A percentile compares a stretch with the other conserved stretches of the same genome.
Evolutionary conservation across 2,113 vertebrate species (phyloP).

Genomic region (Lepidothrix coronata): DNA sequence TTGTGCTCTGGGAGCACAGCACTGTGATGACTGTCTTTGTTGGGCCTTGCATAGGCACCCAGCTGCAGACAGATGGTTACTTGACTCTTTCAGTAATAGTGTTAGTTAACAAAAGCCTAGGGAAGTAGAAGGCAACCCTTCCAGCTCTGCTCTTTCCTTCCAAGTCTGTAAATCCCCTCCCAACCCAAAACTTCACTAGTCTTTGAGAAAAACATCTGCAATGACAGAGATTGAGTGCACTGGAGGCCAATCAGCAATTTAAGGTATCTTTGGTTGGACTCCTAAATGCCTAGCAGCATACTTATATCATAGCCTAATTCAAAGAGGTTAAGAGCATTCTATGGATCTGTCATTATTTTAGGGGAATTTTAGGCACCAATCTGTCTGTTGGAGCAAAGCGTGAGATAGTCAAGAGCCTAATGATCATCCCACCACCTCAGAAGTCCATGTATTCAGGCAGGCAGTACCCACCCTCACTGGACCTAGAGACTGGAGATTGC

Average conservation of each 20-base stretch:
- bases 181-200: neutral
- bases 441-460: neutral
- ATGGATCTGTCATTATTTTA: neutral
- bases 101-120: neutral
- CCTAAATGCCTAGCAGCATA: neutral
- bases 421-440: neutral
- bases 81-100: neutral
- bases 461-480: neutral
- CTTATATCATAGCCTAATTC: neutral
- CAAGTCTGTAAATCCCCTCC: neutral
- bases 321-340: neutral
- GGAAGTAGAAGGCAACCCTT: neutral
- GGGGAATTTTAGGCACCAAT: neutral
- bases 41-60: neutral
- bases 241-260: too few relatives aligned
- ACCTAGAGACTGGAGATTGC: neutral
- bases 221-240: neutral
- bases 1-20: fast-evolving
- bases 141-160: neutral
- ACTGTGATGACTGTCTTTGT: neutral
- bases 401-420: neutral
- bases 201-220: neutral
- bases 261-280: neutral
- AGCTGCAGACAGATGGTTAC: neutral
- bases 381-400: neutral